A percentile compares a stretch with the other conserved stretches of the same genome.
phyloP scores from a whole-genome alignment of 2,888 invertebrate genomes.

The Macrophya annulata region DNA sequence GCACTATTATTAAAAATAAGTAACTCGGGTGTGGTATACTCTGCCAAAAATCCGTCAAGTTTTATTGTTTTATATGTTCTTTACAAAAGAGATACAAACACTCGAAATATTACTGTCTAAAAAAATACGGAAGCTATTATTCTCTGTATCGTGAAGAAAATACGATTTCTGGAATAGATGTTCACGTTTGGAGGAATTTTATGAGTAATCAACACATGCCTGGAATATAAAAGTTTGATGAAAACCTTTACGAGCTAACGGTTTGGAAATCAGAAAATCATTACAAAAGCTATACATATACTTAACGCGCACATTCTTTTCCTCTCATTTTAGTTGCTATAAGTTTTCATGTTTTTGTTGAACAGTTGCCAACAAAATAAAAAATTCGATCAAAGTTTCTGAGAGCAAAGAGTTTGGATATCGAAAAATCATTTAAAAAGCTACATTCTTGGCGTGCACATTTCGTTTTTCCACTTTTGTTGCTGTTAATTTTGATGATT shows the following conservation, averaged over 20 bases:
- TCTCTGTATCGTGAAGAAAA: not conserved
- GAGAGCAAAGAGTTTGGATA: too few species aligned
- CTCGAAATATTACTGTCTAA: not conserved
- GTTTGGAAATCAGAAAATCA: not conserved
- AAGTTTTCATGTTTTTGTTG: too few species aligned
- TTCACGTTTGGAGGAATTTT: not conserved
- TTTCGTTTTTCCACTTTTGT: too few species aligned
- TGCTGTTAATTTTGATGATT: too few species aligned
- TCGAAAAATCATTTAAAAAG: too few species aligned
- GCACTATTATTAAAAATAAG: not conserved
- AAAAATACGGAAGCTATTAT: not conserved
- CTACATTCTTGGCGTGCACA: too few species aligned
- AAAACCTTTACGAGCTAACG: not conserved
- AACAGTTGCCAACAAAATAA: too few species aligned
- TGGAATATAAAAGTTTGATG: not conserved
- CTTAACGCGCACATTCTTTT: too few species aligned
- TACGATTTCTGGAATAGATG: too few species aligned
- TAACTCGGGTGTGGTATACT: not conserved
- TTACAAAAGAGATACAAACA: not conserved
- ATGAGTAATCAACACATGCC: not conserved
- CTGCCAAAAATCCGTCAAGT: not conserved
- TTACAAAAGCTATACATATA: not conserved
- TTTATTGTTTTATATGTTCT: not conserved
- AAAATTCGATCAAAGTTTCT: too few species aligned
- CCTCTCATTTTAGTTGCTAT: too few species aligned